Evolutionary conservation across 2,888 invertebrate genomes (phyloP).

Genomic region (Caenorhabditis sp.): DNA sequence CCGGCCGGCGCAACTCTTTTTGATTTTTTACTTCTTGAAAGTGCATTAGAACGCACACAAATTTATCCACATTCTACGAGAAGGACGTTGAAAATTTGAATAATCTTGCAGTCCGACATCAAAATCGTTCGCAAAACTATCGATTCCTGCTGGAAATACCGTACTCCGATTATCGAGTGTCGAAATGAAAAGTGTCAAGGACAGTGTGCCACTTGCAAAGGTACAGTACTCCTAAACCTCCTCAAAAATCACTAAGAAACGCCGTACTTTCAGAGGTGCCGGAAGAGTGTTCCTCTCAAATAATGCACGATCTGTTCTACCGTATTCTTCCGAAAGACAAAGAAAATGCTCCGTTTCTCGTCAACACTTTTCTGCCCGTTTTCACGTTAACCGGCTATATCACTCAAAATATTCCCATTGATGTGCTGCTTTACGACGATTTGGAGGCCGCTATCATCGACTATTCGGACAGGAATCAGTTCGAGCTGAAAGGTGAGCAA

Average conservation of each 20-base stretch:
- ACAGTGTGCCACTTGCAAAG: slow-evolving; percentile 45
- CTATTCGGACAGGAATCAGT: slow-evolving; percentile 52
- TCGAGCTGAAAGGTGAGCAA: slow-evolving; percentile 54
- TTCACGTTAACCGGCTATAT: slow-evolving; percentile 73
- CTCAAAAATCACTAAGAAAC: no score
- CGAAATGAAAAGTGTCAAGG: slow-evolving; percentile 56
- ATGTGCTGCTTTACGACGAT: slow-evolving; percentile 60
- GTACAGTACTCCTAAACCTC: no score
- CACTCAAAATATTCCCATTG: slow-evolving; percentile 63
- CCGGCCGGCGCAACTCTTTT: slow-evolving; percentile 68
- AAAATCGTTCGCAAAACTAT: slow-evolving; percentile 58
- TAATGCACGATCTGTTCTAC: slow-evolving; percentile 77
- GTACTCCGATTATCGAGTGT: slow-evolving; percentile 66
- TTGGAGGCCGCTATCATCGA: slow-evolving; percentile 59
- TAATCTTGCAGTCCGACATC: slow-evolving; percentile 40
- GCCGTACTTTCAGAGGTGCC: slow-evolving; percentile 46
- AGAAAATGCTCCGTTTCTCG: slow-evolving; percentile 60
- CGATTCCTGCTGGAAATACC: slow-evolving; percentile 65
- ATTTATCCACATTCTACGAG: not conserved
- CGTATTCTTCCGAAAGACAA: slow-evolving; percentile 74
- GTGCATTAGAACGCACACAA: no score
- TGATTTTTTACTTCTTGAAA: not conserved
- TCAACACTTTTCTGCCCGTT: slow-evolving; percentile 76
- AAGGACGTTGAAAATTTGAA: not conserved
- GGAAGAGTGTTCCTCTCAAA: slow-evolving; percentile 69